Conservation (phyloP, 2,113 vertebrate genomes). For the Menura novaehollandiae region DNA sequence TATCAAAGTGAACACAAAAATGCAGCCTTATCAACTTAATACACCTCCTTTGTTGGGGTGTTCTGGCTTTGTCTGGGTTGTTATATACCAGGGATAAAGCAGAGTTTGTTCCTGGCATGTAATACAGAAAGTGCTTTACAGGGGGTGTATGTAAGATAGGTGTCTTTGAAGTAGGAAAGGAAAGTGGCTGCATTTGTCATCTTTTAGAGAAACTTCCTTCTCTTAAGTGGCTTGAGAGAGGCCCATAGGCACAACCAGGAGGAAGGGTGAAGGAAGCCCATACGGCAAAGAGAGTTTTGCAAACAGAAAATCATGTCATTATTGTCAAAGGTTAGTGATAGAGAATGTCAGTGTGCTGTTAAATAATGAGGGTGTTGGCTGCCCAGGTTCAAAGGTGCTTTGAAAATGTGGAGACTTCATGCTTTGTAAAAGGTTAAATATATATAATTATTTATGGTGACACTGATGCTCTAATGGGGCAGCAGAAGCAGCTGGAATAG, state of each 20-base stretch:
- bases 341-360: neutral
- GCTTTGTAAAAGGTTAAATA: conserved; percentile 11
- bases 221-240: neutral
- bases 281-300: neutral
- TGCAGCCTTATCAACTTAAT: neutral
- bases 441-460: conserved; percentile 1
- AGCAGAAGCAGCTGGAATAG: neutral
- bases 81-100: neutral
- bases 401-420: neutral
- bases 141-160: neutral
- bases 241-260: neutral
- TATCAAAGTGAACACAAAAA: neutral
- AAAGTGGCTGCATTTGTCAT: neutral
- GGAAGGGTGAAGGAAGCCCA: neutral
- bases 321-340: neutral
- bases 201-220: neutral
- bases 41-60: neutral
- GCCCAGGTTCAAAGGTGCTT: neutral
- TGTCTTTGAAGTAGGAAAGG: neutral
- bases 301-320: neutral
- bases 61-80: neutral
- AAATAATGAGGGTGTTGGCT: neutral
- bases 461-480: neutral
- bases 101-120: neutral
- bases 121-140: neutral